A percentile compares a stretch with the other conserved stretches of the same genome.
Conservation (phyloP, 2,888 invertebrate genomes). For the Andricus quercusramuli region DNA sequence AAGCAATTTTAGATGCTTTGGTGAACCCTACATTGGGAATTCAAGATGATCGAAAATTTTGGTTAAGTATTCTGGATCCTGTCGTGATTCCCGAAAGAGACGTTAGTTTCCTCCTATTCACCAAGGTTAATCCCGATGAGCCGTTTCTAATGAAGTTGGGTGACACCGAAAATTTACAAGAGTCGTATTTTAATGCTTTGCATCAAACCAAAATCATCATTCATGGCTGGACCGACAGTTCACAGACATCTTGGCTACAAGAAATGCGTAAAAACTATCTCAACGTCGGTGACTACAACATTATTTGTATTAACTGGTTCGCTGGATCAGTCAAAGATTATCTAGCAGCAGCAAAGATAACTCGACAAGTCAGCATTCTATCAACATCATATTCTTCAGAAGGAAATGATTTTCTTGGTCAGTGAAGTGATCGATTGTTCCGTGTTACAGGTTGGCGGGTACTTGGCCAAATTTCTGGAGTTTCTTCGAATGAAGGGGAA, state of each 20-base stretch:
- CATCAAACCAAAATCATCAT: constrained; percentile 76
- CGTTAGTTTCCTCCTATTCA: constrained; percentile 66
- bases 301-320: constrained; percentile 80
- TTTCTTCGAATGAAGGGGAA: constrained; percentile 65
- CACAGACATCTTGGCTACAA: constrained; percentile 67
- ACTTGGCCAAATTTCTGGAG: constrained; percentile 69
- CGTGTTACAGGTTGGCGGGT: constrained; percentile 65
- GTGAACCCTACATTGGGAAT: constrained; percentile 49
- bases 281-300: constrained; percentile 76
- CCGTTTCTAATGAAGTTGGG: constrained; percentile 55
- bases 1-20: constrained; percentile 53
- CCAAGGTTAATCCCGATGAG: constrained; percentile 60
- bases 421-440: constrained; percentile 11
- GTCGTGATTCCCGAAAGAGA: constrained; percentile 53
- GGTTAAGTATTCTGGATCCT: constrained; percentile 34
- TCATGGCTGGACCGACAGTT: constrained; percentile 79
- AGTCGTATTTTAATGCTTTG: constrained; percentile 59
- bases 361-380: constrained; percentile 58
- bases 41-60: constrained; percentile 43
- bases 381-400: background rate
- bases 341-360: constrained; percentile 61
- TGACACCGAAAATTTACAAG: constrained; percentile 56
- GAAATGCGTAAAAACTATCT: constrained; percentile 77
- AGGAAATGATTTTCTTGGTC: constrained; percentile 13
- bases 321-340: constrained; percentile 67